phyloP scores from a whole-genome alignment of 2,888 invertebrate genomes.

The Scaeva pyrastri region DNA sequence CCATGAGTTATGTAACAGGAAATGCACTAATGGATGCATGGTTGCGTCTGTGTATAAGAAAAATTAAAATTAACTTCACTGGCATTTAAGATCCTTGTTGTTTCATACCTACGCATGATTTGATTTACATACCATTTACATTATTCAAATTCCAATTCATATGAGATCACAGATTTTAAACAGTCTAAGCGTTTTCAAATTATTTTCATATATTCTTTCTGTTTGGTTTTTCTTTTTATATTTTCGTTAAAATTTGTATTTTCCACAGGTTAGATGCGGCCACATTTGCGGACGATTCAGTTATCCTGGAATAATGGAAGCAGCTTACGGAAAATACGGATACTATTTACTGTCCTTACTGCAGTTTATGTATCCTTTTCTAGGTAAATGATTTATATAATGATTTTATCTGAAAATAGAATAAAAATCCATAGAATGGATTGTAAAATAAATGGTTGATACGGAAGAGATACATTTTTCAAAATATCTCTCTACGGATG shows the following conservation, averaged over 20 bases:
- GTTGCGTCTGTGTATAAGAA: neutral
- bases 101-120: neutral
- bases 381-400: constrained; percentile 86
- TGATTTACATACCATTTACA: constrained; percentile 19
- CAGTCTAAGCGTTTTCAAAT: too few relatives aligned
- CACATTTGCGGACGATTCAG: constrained; percentile 91
- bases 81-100: neutral
- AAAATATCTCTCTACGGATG: constrained; percentile 3
- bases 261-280: constrained; percentile 85
- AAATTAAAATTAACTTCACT: constrained; percentile 1
- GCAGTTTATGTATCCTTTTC: constrained; percentile 93
- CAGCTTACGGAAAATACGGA: constrained; percentile 91
- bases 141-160: neutral
- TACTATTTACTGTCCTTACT: constrained; percentile 90
- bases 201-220: neutral
- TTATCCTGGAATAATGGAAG: constrained; percentile 90
- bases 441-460: constrained; percentile 12
- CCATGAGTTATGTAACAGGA: too few relatives aligned
- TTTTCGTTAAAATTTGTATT: constrained; percentile 24
- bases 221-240: neutral
- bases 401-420: neutral
- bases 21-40: too few relatives aligned
- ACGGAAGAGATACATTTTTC: neutral
- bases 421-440: neutral
- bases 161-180: neutral